A percentile compares a stretch with the other conserved stretches of the same genome.
phyloP scores from a whole-genome alignment of 2,797 vertebrate genomes.

The Salmo trutta region DNA sequence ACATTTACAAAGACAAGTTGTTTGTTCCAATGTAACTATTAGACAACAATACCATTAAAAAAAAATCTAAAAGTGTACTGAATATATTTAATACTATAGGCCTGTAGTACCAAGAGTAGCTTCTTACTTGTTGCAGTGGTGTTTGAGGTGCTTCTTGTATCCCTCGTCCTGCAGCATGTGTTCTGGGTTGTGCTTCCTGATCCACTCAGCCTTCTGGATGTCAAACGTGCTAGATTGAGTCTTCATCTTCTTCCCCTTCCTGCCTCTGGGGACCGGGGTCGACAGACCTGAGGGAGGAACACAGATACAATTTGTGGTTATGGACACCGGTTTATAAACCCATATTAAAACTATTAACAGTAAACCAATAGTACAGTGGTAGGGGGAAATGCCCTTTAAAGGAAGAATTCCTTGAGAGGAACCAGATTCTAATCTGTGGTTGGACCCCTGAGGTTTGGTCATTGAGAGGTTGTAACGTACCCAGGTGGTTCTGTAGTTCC shows the following conservation, averaged over 20 bases:
- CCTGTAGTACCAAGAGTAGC: not conserved
- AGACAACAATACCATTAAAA: too few relatives aligned
- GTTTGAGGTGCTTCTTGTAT: conserved; percentile 98
- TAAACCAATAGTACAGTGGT: too few relatives aligned
- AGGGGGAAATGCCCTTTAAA: too few relatives aligned
- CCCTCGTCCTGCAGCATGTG: conserved; percentile 98
- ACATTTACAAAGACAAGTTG: too few relatives aligned
- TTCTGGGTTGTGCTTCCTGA: conserved; percentile 96
- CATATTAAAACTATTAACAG: too few relatives aligned
- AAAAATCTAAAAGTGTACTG: too few relatives aligned
- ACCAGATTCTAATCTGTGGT: too few relatives aligned
- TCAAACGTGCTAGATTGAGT: conserved; percentile 95
- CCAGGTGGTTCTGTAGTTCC: conserved; percentile 95
- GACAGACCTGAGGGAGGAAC: conserved; percentile 82
- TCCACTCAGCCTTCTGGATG: conserved; percentile 99
- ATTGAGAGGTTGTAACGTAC: conserved; percentile 64
- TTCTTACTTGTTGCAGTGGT: conserved; percentile 98
- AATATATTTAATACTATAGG: not conserved
- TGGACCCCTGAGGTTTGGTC: too few relatives aligned
- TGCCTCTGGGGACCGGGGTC: conserved; percentile 93
- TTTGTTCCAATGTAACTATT: too few relatives aligned
- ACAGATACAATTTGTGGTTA: too few relatives aligned
- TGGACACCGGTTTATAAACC: too few relatives aligned
- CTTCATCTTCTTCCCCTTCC: conserved; percentile 98
- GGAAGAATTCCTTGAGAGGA: too few relatives aligned